These are phyloP conservation scores for Orthosia gothica DNA, from an alignment of 2,888 invertebrate species.

Conservation along the genomic window DNA sequence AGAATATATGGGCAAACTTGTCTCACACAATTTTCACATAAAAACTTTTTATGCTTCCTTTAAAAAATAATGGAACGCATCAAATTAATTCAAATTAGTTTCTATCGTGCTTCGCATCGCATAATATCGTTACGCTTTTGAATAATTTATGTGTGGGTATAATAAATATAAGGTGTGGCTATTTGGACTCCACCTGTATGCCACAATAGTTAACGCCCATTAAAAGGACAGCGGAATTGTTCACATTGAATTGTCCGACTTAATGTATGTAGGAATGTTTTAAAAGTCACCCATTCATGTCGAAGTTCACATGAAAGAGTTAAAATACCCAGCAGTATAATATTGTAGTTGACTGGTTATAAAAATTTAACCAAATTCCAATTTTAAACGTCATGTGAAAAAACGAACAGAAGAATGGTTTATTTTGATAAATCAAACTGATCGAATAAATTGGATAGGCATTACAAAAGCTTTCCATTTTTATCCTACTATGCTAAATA, in stretches of 20 bases:
- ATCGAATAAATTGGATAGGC: conserved; percentile 37
- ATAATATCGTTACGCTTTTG: conserved; percentile 84
- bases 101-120: conserved; percentile 82
- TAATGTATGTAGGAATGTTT: conserved; percentile 61
- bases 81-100: conserved; percentile 87
- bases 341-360: conserved; percentile 9
- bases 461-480: conserved; percentile 4
- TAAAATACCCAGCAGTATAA: conserved; percentile 33
- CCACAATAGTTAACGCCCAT: conserved; percentile 79
- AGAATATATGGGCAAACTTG: conserved; percentile 76
- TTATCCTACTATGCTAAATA: conserved; percentile 25
- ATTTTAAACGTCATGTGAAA: conserved; percentile 16
- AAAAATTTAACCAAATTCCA: conserved; percentile 10
- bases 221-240: conserved; percentile 61
- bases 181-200: conserved; percentile 83
- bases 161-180: conserved; percentile 87
- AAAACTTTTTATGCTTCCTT: conserved; percentile 82
- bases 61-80: conserved; percentile 80
- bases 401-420: not conserved
- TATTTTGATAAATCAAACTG: conserved; percentile 16
- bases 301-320: conserved; percentile 52
- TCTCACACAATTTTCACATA: conserved; percentile 75
- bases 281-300: conserved; percentile 60
- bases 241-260: conserved; percentile 42
- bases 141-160: conserved; percentile 85